Evolutionary conservation across 2,888 invertebrate genomes (phyloP).

Genomic region (Scaptomyza flava): DNA sequence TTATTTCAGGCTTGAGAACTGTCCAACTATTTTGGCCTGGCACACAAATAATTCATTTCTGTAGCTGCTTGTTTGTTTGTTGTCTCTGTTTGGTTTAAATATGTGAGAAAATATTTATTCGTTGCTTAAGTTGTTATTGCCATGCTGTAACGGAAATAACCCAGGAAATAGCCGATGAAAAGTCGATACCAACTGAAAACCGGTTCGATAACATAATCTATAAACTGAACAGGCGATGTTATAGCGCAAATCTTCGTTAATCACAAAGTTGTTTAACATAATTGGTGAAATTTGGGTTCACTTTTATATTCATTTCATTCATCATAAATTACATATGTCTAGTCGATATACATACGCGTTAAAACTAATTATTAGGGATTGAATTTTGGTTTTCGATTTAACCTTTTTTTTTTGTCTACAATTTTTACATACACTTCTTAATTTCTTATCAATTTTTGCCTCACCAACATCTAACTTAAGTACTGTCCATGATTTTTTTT

Average conservation of each 20-base stretch:
- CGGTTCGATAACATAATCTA: slow-evolving; percentile 35
- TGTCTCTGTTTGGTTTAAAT: slow-evolving; percentile 11
- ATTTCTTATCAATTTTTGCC: slow-evolving; percentile 48
- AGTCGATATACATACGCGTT: slow-evolving; percentile 54
- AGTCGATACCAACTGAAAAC: slow-evolving; percentile 69
- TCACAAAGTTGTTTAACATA: slow-evolving; percentile 36
- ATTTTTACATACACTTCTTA: slow-evolving; percentile 67
- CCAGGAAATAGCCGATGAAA: slow-evolving; percentile 65
- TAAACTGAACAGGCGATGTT: slow-evolving; percentile 29
- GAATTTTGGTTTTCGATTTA: slow-evolving; percentile 50
- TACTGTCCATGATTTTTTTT: slow-evolving; percentile 50
- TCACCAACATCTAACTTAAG: slow-evolving; percentile 67
- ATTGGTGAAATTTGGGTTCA: slow-evolving; percentile 21
- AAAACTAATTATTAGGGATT: slow-evolving; percentile 60
- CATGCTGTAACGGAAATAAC: slow-evolving; percentile 77
- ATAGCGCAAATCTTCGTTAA: slow-evolving; percentile 50
- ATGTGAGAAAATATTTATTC: slow-evolving; percentile 5
- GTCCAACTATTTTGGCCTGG: slow-evolving; percentile 84
- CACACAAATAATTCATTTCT: slow-evolving; percentile 46
- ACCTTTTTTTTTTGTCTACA: slow-evolving; percentile 54
- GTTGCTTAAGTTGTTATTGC: slow-evolving; percentile 42
- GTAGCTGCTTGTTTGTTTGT: slow-evolving; percentile 3
- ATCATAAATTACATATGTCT: slow-evolving; percentile 54
- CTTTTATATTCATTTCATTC: slow-evolving; percentile 38
- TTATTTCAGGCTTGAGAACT: slow-evolving; percentile 91